A percentile compares a stretch with the other conserved stretches of the same genome.
These are phyloP conservation scores for Mythimna lalbum DNA, from an alignment of 2,888 invertebrate genomes.

Conservation along the genomic window DNA sequence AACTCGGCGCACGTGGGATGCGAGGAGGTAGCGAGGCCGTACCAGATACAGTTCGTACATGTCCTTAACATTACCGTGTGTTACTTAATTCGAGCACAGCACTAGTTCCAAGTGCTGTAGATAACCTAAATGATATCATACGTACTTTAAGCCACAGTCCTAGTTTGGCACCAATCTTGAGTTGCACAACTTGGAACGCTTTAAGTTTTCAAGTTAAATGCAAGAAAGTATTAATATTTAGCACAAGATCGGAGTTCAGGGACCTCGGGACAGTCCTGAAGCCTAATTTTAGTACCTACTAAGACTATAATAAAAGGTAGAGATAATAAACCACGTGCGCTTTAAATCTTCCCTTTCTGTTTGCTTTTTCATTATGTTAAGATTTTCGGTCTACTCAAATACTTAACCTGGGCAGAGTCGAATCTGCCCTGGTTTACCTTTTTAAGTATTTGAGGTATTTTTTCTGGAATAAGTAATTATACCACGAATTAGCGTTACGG, in stretches of 20 bases:
- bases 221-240: not conserved
- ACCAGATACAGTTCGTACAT: slow-evolving; percentile 55
- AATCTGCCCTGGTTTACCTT: not conserved
- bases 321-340: not conserved
- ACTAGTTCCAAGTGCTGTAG: slow-evolving; percentile 30
- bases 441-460: not conserved
- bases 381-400: not conserved
- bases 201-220: slow-evolving; percentile 1
- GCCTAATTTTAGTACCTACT: too few relatives aligned
- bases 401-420: too few relatives aligned
- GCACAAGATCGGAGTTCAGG: not conserved
- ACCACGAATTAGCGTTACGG: not conserved
- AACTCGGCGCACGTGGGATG: slow-evolving; percentile 83
- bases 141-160: slow-evolving; percentile 13
- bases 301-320: slow-evolving; percentile 1
- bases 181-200: slow-evolving; percentile 12
- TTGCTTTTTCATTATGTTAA: not conserved
- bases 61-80: slow-evolving; percentile 62
- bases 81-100: slow-evolving; percentile 29
- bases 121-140: slow-evolving; percentile 29
- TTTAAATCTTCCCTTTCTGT: not conserved
- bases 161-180: slow-evolving; percentile 24
- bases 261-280: not conserved
- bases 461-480: not conserved
- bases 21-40: slow-evolving; percentile 77